Evolutionary conservation across 2,888 invertebrate genomes (phyloP).

Genomic region (Stenolophus ochropezus): DNA sequence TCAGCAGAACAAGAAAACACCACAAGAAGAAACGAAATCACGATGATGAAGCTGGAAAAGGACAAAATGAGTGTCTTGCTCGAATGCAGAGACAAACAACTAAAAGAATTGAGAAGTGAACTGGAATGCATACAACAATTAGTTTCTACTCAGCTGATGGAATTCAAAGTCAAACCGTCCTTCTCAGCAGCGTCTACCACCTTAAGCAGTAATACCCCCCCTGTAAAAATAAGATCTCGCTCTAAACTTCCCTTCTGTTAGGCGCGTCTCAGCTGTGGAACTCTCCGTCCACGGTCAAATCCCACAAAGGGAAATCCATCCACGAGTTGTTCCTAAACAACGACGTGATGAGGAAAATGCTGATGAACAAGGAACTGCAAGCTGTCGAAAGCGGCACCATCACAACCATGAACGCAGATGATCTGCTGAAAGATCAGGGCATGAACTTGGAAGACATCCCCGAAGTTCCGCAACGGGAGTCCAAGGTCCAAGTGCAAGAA

Average conservation of each 20-base stretch:
- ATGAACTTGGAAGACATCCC: slow-evolving; percentile 3
- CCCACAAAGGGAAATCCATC: slow-evolving; percentile 40
- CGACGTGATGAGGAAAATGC: slow-evolving; percentile 18
- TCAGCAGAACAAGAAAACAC: slow-evolving; percentile 67
- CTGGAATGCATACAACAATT: slow-evolving; percentile 71
- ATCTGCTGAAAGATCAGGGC: slow-evolving; percentile 5
- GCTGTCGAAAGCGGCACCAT: slow-evolving; percentile 14
- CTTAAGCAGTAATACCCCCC: slow-evolving; percentile 34
- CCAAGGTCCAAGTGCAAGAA: slow-evolving; percentile 5
- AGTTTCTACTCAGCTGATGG: slow-evolving; percentile 69
- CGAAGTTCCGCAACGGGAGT: slow-evolving; percentile 6
- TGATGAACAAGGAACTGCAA: slow-evolving; percentile 32
- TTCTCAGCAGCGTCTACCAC: slow-evolving; percentile 43
- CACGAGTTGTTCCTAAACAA: slow-evolving; percentile 48
- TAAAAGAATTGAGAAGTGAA: slow-evolving; percentile 70
- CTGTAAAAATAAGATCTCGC: too few species aligned
- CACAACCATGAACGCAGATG: slow-evolving; percentile 26
- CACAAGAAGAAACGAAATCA: slow-evolving; percentile 68
- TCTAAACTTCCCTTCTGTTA: not conserved
- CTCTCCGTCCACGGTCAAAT: not conserved
- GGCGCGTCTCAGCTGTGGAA: slow-evolving; percentile 32
- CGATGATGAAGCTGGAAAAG: slow-evolving; percentile 69
- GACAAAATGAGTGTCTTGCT: slow-evolving; percentile 71
- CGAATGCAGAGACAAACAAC: slow-evolving; percentile 70
- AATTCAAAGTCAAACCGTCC: slow-evolving; percentile 47